These are phyloP conservation scores for Alethe diademata DNA, from an alignment of 2,113 vertebrate species.

Conservation along the genomic window DNA sequence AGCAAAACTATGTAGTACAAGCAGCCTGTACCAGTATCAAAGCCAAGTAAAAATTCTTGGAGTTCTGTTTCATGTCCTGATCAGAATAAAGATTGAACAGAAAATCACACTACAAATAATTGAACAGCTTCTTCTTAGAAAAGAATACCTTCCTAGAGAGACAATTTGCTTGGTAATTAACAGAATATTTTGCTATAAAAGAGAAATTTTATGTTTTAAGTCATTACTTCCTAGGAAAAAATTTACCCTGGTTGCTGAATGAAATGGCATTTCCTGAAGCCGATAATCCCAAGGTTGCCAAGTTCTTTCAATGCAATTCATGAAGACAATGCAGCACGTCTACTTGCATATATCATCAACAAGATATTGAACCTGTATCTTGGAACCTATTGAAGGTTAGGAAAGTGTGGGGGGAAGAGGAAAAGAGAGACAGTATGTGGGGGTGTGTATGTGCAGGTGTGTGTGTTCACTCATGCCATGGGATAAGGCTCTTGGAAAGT, in stretches of 20 bases:
- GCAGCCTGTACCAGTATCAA: neutral
- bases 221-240: neutral
- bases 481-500: neutral
- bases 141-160: neutral
- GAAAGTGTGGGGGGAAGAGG: neutral
- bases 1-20: neutral
- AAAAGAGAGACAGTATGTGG: neutral
- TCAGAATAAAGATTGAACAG: neutral
- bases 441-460: neutral
- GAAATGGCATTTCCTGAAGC: neutral
- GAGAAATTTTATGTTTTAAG: neutral
- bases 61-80: neutral
- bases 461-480: neutral
- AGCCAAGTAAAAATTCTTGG: neutral
- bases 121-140: neutral
- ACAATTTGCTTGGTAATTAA: neutral
- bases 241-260: neutral
- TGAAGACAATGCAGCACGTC: neutral
- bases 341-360: neutral
- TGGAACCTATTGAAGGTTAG: neutral
- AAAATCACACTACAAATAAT: neutral
- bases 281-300: neutral
- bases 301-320: neutral
- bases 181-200: neutral
- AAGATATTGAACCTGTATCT: neutral